phyloP scores from a whole-genome alignment of 1,140 invertebrate species.

The Brachionus rotundiformis region DNA sequence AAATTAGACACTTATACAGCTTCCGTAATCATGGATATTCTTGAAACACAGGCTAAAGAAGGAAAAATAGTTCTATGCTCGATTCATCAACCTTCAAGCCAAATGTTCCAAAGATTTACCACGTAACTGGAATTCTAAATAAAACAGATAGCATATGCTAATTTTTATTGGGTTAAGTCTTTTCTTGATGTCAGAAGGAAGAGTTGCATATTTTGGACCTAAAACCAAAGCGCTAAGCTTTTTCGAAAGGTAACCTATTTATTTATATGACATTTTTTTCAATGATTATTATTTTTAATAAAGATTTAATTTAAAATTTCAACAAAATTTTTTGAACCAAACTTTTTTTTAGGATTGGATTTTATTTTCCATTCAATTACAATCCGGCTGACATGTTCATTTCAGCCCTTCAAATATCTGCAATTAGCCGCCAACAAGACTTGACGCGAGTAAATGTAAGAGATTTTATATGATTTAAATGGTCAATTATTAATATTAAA shows the following conservation, averaged over 20 bases:
- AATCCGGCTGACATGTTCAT: constrained; percentile 94
- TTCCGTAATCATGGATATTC: constrained; percentile 79
- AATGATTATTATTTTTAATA: too few relatives aligned
- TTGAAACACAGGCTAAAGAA: constrained; percentile 75
- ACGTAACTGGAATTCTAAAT: background rate
- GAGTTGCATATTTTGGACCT: constrained; percentile 83
- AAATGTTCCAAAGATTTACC: constrained; percentile 93
- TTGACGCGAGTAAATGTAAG: constrained; percentile 55
- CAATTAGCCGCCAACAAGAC: constrained; percentile 73
- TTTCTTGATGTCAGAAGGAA: constrained; percentile 53
- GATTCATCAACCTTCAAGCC: constrained; percentile 92
- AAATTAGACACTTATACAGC: constrained; percentile 81
- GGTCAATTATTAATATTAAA: too few relatives aligned
- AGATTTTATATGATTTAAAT: background rate
- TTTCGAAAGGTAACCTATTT: constrained; percentile 8
- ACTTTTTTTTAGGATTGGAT: constrained; percentile 59
- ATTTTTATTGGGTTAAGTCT: background rate
- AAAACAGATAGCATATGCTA: background rate
- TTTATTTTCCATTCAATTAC: constrained; percentile 73
- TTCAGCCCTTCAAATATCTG: constrained; percentile 81
- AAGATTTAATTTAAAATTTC: constrained; percentile 69
- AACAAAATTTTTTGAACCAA: background rate
- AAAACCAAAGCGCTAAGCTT: constrained; percentile 69
- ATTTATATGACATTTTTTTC: too few relatives aligned
- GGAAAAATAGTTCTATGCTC: constrained; percentile 91